Evolutionary conservation across 1,140 invertebrate species (phyloP).

Genomic region (Drosophila littoralis): DNA sequence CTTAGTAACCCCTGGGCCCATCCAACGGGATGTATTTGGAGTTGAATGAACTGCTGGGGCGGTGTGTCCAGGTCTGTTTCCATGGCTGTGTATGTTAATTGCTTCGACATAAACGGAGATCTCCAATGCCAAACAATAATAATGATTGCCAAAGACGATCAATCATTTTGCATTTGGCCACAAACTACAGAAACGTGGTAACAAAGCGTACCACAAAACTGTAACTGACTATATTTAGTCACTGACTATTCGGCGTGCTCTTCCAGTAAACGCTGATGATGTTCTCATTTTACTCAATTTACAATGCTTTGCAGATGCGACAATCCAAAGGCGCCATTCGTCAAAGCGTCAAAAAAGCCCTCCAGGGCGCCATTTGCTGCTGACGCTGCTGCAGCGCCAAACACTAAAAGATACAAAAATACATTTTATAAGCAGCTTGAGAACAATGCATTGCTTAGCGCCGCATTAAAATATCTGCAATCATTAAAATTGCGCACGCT

Average conservation of each 20-base stretch:
- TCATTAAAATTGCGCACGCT: conserved; percentile 81
- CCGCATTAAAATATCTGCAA: conserved; percentile 82
- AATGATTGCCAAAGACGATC: conserved; percentile 72
- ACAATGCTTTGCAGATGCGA: conserved; percentile 11
- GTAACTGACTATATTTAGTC: conserved; percentile 1
- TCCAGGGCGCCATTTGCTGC: conserved; percentile 10
- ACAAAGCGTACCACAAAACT: conserved; percentile 27
- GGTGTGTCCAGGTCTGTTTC: conserved; percentile 8
- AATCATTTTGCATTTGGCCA: conserved; percentile 75
- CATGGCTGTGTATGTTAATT: conserved; percentile 63
- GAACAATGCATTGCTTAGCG: conserved; percentile 74
- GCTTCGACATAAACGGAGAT: conserved; percentile 56
- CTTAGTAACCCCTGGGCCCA: background rate
- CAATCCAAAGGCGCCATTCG: conserved; percentile 14
- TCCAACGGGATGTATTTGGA: conserved; percentile 17
- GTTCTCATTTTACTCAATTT: conserved; percentile 14
- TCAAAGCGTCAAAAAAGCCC: conserved; percentile 1
- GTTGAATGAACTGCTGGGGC: conserved; percentile 44
- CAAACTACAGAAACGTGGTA: conserved; percentile 43
- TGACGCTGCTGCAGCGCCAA: conserved; percentile 37
- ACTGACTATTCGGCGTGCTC: background rate
- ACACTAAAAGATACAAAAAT: conserved; percentile 26
- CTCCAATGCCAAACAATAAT: conserved; percentile 52
- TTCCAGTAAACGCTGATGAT: background rate
- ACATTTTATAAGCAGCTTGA: conserved; percentile 49